Evolutionary conservation across 2,797 vertebrate genomes (phyloP).

Genomic region (Tapera naevia): DNA sequence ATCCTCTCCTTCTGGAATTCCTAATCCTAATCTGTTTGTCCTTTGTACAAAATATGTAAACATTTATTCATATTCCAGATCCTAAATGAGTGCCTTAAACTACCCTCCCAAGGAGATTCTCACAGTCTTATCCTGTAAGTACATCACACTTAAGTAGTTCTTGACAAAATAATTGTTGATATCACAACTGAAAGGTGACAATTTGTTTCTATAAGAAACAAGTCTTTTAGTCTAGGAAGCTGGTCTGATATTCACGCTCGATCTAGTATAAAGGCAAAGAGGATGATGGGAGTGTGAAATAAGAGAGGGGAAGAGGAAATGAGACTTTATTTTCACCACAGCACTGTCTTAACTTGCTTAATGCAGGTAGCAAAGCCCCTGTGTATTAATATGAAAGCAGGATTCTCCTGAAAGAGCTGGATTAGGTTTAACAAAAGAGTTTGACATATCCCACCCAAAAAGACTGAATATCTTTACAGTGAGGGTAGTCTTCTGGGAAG

Average conservation of each 20-base stretch:
- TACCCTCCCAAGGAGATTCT: background rate
- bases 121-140: background rate
- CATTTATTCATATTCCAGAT: background rate
- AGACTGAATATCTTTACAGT: background rate
- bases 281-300: background rate
- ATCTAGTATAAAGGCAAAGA: background rate
- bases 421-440: background rate
- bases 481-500: background rate
- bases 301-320: background rate
- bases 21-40: background rate
- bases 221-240: background rate
- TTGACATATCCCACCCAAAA: background rate
- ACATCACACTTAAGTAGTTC: background rate
- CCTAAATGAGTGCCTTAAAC: background rate
- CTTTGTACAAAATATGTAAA: background rate
- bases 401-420: background rate
- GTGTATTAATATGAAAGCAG: background rate
- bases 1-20: background rate
- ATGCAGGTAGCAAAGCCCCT: background rate
- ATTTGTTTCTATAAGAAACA: background rate
- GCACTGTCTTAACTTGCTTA: background rate
- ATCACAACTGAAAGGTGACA: background rate
- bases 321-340: background rate
- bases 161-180: background rate
- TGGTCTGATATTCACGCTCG: fast-evolving